A percentile compares a stretch with the other conserved stretches of the same genome.
Evolutionary conservation across 2,888 invertebrate genomes (phyloP).

Genomic region (Conops quadrifasciatus): DNA sequence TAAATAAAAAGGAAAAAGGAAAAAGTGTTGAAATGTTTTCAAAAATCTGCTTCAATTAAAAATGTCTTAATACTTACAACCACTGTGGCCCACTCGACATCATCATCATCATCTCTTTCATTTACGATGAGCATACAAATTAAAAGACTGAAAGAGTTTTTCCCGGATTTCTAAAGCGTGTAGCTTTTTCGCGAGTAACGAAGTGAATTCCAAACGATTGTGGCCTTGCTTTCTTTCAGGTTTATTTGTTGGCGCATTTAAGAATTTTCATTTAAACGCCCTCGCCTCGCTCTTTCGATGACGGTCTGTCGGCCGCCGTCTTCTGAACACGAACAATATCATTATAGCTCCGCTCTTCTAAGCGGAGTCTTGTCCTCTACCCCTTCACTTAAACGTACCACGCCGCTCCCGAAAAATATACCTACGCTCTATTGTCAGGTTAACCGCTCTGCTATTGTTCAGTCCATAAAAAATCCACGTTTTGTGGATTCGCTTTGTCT

Average conservation of each 20-base stretch:
- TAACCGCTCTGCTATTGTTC: not conserved
- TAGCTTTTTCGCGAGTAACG: conserved; percentile 15
- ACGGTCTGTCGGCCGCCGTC: no score
- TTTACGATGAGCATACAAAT: not conserved
- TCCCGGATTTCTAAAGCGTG: conserved; percentile 4
- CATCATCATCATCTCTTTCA: not conserved
- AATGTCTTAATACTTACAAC: not conserved
- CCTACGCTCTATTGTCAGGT: not conserved
- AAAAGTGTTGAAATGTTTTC: not conserved
- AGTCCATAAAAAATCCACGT: conserved; percentile 24
- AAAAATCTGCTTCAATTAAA: no score
- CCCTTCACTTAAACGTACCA: no score
- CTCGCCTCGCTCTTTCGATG: not conserved
- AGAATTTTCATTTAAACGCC: conserved; percentile 14
- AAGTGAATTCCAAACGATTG: not conserved
- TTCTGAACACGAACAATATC: conserved; percentile 21
- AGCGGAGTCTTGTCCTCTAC: no score
- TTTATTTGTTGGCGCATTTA: conserved; percentile 28
- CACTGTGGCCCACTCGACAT: not conserved
- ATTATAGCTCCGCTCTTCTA: conserved; percentile 11
- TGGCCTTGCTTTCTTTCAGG: not conserved
- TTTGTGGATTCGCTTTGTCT: conserved; percentile 22
- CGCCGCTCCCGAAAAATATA: not conserved
- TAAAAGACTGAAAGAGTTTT: conserved; percentile 21
- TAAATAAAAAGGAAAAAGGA: no score